Evolutionary conservation across 2,797 vertebrate genomes (phyloP).

Genomic region (Labroides dimidiatus): DNA sequence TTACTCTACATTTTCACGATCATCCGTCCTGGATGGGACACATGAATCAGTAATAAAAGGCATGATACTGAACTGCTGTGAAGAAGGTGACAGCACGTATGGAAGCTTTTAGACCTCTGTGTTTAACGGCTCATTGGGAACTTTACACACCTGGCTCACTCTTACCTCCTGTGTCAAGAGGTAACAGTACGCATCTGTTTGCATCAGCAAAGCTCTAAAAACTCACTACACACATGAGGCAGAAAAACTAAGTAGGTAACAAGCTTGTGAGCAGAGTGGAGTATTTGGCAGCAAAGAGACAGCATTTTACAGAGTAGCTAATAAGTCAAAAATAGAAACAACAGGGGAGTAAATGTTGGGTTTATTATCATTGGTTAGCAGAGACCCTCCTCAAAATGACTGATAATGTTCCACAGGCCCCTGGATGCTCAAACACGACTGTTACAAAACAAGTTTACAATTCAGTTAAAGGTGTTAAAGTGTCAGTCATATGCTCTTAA

Average conservation of each 20-base stretch:
- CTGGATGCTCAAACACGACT: no score
- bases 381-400: no score
- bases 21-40: neutral
- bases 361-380: no score
- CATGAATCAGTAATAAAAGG: neutral
- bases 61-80: neutral
- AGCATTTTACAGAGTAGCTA: neutral
- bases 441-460: no score
- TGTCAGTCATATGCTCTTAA: no score
- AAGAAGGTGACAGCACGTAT: neutral
- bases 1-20: conserved; percentile 8
- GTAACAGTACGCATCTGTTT: neutral
- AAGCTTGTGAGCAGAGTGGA: neutral
- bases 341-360: neutral
- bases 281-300: neutral
- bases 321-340: neutral
- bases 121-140: no score
- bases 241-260: neutral
- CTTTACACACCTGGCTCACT: neutral
- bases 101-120: no score
- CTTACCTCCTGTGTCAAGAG: neutral
- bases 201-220: neutral
- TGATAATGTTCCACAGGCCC: no score
- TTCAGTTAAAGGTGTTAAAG: no score
- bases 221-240: neutral